A percentile compares a stretch with the other conserved stretches of the same genome.
phyloP scores from a whole-genome alignment of 1,140 invertebrate species.

The Aphidius ervi region DNA sequence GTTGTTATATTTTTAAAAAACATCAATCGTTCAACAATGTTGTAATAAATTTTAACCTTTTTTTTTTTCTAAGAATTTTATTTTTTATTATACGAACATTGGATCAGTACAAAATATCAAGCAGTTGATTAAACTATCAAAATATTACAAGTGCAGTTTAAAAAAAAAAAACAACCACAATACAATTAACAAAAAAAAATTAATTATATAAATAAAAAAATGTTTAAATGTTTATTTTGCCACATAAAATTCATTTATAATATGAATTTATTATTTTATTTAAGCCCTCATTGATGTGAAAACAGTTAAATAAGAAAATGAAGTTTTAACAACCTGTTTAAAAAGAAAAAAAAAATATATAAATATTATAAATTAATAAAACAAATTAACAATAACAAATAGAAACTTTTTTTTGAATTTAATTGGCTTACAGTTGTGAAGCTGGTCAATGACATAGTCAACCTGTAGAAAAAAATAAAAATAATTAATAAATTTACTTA shows the following conservation, averaged over 20 bases:
- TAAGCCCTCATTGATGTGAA: constrained; percentile 17
- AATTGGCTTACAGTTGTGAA: constrained; percentile 23
- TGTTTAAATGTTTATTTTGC: not conserved
- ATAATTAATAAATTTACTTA: no score
- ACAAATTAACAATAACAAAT: not conserved
- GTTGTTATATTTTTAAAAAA: no score
- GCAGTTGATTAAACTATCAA: no score
- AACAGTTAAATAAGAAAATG: constrained; percentile 18
- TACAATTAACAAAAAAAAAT: constrained; percentile 1
- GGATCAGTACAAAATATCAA: no score
- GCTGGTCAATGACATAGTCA: constrained; percentile 17
- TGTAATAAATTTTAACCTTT: no score
- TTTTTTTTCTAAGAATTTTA: no score
- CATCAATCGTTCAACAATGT: no score
- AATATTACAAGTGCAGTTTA: no score
- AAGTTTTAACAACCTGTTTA: constrained; percentile 18
- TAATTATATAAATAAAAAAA: not conserved
- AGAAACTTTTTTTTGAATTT: no score
- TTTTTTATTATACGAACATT: no score
- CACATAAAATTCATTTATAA: no score
- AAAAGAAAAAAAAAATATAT: constrained; percentile 2
- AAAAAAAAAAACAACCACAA: not conserved
- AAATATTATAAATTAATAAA: not conserved
- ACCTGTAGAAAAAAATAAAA: no score
- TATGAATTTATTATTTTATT: not conserved